phyloP scores from a whole-genome alignment of 2,888 invertebrate genomes.

The Ormyrus rosae region DNA sequence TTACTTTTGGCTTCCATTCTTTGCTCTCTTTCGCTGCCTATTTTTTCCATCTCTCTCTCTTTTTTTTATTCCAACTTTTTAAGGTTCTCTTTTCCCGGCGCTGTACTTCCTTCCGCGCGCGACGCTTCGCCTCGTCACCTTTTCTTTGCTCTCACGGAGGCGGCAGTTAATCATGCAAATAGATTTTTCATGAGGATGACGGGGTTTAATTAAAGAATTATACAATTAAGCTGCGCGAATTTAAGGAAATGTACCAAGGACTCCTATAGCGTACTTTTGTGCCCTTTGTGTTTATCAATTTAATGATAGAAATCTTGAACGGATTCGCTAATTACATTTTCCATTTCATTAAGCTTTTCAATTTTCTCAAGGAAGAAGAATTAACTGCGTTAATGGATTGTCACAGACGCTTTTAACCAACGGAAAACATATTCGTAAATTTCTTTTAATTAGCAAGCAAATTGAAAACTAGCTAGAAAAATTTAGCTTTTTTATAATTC shows the following conservation, averaged over 20 bases:
- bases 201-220: slow-evolving; percentile 56
- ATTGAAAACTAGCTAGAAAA: too few relatives aligned
- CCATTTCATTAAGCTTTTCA: slow-evolving; percentile 50
- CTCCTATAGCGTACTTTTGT: slow-evolving; percentile 31
- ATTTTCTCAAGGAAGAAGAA: slow-evolving; percentile 39
- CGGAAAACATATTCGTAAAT: slow-evolving; percentile 18
- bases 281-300: slow-evolving; percentile 53
- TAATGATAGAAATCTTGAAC: slow-evolving; percentile 50
- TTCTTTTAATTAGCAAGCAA: background rate
- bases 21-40: background rate
- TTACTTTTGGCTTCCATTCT: too few relatives aligned
- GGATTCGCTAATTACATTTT: slow-evolving; percentile 52
- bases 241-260: slow-evolving; percentile 40
- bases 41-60: background rate
- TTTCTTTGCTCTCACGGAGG: slow-evolving; percentile 6
- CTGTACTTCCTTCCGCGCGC: slow-evolving; percentile 27
- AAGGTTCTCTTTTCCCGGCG: background rate
- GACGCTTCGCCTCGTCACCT: slow-evolving; percentile 44
- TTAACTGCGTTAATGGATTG: slow-evolving; percentile 19
- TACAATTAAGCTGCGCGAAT: slow-evolving; percentile 50
- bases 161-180: slow-evolving; percentile 56
- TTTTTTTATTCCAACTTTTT: slow-evolving; percentile 2
- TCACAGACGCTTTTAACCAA: background rate
- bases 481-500: too few relatives aligned
- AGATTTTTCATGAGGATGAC: slow-evolving; percentile 53